Conservation (phyloP, 2,113 vertebrate species). For the Leptobrachium leishanense region DNA sequence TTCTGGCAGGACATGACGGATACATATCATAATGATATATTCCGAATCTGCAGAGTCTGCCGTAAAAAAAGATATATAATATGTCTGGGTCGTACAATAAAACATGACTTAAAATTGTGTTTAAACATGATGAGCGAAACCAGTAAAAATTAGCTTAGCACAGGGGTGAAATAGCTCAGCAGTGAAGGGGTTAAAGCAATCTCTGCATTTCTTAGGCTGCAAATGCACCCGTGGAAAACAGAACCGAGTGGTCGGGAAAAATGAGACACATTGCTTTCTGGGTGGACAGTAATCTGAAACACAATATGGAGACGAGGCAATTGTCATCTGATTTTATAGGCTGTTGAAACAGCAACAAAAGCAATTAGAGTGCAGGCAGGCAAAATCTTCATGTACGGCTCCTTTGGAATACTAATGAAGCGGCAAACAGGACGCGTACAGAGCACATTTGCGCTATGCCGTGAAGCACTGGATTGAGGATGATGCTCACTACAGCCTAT, state of each 20-base stretch:
- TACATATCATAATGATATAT: too few relatives aligned
- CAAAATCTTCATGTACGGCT: constrained; percentile 45
- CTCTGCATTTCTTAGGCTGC: constrained; percentile 17
- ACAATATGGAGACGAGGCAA: constrained; percentile 50
- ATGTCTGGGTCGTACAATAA: too few relatives aligned
- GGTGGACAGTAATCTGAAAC: constrained; percentile 52
- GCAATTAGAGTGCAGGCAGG: constrained; percentile 58
- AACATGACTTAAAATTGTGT: too few relatives aligned
- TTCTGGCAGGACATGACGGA: too few relatives aligned
- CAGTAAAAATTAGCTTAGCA: too few relatives aligned
- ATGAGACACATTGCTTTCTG: constrained; percentile 55
- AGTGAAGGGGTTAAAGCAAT: background rate
- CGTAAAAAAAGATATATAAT: too few relatives aligned
- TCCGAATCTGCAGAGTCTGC: too few relatives aligned
- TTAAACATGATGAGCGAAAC: too few relatives aligned
- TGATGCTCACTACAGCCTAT: constrained; percentile 37
- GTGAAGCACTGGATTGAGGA: constrained; percentile 41
- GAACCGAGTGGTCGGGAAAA: constrained; percentile 52
- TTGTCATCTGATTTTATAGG: constrained; percentile 54
- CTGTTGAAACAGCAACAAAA: constrained; percentile 56
- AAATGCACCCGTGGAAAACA: constrained; percentile 48
- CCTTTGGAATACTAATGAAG: constrained; percentile 58
- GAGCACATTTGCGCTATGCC: constrained; percentile 45
- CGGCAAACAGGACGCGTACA: constrained; percentile 49
- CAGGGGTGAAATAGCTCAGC: too few relatives aligned